A percentile compares a stretch with the other conserved stretches of the same genome.
Conservation (phyloP, 1,140 invertebrate genomes). For the Aphelenchoides besseyi region DNA sequence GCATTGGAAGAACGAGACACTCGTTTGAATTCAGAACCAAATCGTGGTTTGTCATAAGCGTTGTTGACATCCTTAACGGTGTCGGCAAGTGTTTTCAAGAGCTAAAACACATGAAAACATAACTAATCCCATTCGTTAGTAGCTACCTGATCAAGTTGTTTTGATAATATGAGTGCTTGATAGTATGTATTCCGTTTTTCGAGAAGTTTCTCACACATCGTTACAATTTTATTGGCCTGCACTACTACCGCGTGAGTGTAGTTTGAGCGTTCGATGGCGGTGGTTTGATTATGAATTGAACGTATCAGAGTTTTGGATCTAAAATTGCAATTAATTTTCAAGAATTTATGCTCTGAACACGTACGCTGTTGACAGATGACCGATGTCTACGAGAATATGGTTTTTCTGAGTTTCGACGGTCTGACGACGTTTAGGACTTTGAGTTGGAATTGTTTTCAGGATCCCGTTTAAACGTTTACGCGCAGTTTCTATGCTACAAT, state of each 20-base stretch:
- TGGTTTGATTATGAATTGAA: background rate
- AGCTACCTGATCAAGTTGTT: constrained; percentile 22
- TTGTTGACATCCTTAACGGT: constrained; percentile 19
- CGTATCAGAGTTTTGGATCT: constrained; percentile 12
- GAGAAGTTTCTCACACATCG: constrained; percentile 14
- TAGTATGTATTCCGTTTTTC: constrained; percentile 25
- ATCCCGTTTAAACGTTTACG: background rate
- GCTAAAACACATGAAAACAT: constrained; percentile 2
- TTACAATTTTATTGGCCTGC: constrained; percentile 5
- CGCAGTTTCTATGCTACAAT: background rate
- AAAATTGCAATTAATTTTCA: background rate
- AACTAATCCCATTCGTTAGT: background rate
- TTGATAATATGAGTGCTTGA: constrained; percentile 22
- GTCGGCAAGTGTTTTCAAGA: constrained; percentile 15
- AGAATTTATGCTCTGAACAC: background rate
- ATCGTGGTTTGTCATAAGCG: constrained; percentile 20
- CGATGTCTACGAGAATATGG: constrained; percentile 19
- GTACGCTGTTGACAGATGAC: constrained; percentile 13
- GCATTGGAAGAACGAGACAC: constrained; percentile 11
- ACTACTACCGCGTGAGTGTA: background rate
- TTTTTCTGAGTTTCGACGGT: constrained; percentile 13
- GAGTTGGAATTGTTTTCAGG: constrained; percentile 23
- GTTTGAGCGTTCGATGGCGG: background rate
- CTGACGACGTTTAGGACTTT: constrained; percentile 26
- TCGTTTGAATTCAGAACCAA: constrained; percentile 20